These are phyloP conservation scores for Poecilia wingei DNA, from an alignment of 2,797 vertebrate species.

Conservation along the genomic window DNA sequence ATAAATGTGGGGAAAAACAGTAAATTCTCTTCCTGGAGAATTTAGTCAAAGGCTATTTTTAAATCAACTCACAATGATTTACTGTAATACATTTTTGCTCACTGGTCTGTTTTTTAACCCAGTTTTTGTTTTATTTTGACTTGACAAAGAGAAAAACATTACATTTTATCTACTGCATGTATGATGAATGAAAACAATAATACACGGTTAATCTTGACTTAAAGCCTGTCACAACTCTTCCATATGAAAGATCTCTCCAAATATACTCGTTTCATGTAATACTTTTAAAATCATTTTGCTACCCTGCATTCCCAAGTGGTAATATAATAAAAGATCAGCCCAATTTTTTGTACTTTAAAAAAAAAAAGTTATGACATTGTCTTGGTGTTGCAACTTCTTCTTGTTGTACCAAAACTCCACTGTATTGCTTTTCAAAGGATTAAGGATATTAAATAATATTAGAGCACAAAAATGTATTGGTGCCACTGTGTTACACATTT, in stretches of 20 bases:
- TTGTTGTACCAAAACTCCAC: not conserved
- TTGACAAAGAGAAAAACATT: not conserved
- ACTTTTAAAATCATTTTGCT: not conserved
- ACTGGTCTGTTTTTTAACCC: not conserved
- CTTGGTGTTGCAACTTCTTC: not conserved
- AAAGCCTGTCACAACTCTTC: not conserved
- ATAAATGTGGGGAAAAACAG: not conserved
- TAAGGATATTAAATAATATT: slow-evolving; percentile 39
- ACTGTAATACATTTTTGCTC: not conserved
- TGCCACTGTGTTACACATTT: slow-evolving; percentile 63
- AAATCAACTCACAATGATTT: not conserved
- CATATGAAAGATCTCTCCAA: not conserved
- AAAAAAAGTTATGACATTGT: not conserved
- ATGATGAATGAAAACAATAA: not conserved
- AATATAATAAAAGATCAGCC: not conserved
- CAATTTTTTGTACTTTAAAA: no score
- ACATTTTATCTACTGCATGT: not conserved
- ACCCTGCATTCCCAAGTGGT: not conserved
- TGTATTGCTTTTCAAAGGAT: slow-evolving; percentile 31
- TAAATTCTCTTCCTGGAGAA: not conserved
- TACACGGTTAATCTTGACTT: not conserved
- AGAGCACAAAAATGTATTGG: slow-evolving; percentile 41
- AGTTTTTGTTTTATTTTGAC: not conserved
- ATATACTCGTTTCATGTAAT: not conserved
- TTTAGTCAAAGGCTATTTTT: not conserved